Percentiles rank a stretch among this genome's conserved stretches.
Conservation (phyloP, 1,140 invertebrate species). For the Grapholita molesta region DNA sequence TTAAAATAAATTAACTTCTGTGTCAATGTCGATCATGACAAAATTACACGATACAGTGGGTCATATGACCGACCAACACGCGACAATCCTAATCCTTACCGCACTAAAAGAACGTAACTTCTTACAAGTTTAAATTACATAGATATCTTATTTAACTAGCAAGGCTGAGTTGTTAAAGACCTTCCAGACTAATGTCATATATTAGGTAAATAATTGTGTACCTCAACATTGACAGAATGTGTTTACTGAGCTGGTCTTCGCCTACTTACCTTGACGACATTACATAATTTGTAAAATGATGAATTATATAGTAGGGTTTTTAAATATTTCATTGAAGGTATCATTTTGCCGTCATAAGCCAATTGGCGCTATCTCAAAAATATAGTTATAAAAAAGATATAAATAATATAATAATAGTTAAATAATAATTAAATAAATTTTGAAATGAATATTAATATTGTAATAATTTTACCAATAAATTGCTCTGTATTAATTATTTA, state of each 20-base stretch:
- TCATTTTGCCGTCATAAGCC: too few species aligned
- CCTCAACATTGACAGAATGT: neutral
- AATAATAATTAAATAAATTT: neutral
- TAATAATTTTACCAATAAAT: too few species aligned
- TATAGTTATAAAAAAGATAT: too few species aligned
- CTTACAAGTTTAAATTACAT: neutral
- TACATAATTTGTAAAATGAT: neutral
- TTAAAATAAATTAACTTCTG: neutral
- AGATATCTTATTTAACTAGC: neutral
- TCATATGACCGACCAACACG: neutral
- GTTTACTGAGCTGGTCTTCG: neutral
- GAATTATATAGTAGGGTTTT: neutral
- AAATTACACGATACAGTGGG: neutral
- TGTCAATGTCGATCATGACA: neutral
- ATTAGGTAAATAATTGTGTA: constrained; percentile 6
- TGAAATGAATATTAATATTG: too few species aligned
- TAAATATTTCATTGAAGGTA: too few species aligned
- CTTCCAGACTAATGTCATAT: constrained; percentile 5
- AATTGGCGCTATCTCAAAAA: too few species aligned
- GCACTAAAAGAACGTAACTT: neutral
- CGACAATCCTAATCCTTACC: neutral
- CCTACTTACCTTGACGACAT: neutral
- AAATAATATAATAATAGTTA: neutral
- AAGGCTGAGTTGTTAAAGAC: neutral
- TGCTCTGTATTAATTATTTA: too few species aligned